Evolutionary conservation across 2,113 vertebrate species (phyloP), one percentile per base, ranked within the genome.

Genomic region (Alces alces): DNA sequence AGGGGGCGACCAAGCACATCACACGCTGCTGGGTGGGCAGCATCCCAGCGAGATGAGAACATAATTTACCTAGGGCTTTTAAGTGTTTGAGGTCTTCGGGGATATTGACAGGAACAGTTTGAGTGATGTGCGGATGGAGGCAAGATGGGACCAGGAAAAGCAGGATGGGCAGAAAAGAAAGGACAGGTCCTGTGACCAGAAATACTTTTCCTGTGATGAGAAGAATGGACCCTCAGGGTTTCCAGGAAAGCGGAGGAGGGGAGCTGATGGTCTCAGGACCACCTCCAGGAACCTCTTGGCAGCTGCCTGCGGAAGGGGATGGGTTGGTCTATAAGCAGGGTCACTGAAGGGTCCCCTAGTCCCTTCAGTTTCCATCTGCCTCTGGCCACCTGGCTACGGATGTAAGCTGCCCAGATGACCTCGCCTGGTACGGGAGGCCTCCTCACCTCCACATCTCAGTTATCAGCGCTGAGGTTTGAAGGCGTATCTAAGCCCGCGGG

Each of bases 401-500:
- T 6, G 28, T 2, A n/a, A 64, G 6, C 47, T n/a, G 73, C 47
- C 43, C 23, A 33, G n/a, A 27, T 19, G 19, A 19, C 57, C 84
- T 43, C 13, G 0, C 14, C 21, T 66, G 30, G 10, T 9, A 7
- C 21, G 12, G 30, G 50, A 19, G 61, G 28, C 39, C 21, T 21
- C 21, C 23, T 27, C 45, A 27, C 6, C 27, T 50, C 19, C 58
- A 88, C 15, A 11, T 52, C 21, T 55, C 45, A 36, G 36, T 23
- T 55, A 13, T 55, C 47, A 43, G 70, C 5, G 12, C 36, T 88
- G 47, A 55, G 50, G 15, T n/a, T 89, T 0, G 3, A 55, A 30
- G 86, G 36, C 11, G 0, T 30, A 19, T 33, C 21, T 45, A 7
- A 7, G 2, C 58, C 47, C 1, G 0, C 7, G 1, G 14, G 30